A percentile compares a stretch with the other conserved stretches of the same genome.
Evolutionary conservation across 2,888 invertebrate genomes (phyloP).

Genomic region (Sesia apiformis): DNA sequence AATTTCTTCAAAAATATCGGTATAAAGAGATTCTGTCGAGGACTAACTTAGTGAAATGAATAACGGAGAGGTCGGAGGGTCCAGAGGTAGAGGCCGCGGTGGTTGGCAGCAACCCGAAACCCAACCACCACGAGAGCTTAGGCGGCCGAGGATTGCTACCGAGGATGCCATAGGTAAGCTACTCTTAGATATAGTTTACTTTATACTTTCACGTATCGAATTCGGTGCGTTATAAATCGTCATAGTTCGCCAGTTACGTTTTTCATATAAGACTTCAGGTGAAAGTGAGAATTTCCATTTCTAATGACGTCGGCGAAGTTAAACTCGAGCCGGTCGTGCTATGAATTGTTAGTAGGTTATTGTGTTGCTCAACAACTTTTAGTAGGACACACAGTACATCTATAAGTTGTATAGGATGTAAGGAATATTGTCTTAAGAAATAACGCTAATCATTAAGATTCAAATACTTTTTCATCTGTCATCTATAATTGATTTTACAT

Average conservation of each 20-base stretch:
- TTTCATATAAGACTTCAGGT: constrained; percentile 50
- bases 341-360: background rate
- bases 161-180: constrained; percentile 53
- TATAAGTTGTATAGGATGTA: too few relatives aligned
- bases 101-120: constrained; percentile 65
- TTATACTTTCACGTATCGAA: constrained; percentile 29
- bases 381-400: too few relatives aligned
- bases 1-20: constrained; percentile 34
- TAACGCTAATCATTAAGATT: too few relatives aligned
- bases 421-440: too few relatives aligned
- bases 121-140: constrained; percentile 63
- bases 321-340: background rate
- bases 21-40: constrained; percentile 21
- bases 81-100: constrained; percentile 68
- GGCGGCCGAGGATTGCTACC: constrained; percentile 46
- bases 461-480: too few relatives aligned
- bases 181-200: constrained; percentile 10
- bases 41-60: constrained; percentile 54
- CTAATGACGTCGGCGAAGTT: constrained; percentile 46
- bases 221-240: constrained; percentile 32
- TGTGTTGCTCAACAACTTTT: background rate
- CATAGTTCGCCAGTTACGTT: constrained; percentile 39
- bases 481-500: too few relatives aligned
- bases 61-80: constrained; percentile 68
- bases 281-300: constrained; percentile 68